Percentiles rank a stretch among this genome's conserved stretches.
phyloP scores from a whole-genome alignment of 2,797 vertebrate genomes.

The Girardinus metallicus region DNA sequence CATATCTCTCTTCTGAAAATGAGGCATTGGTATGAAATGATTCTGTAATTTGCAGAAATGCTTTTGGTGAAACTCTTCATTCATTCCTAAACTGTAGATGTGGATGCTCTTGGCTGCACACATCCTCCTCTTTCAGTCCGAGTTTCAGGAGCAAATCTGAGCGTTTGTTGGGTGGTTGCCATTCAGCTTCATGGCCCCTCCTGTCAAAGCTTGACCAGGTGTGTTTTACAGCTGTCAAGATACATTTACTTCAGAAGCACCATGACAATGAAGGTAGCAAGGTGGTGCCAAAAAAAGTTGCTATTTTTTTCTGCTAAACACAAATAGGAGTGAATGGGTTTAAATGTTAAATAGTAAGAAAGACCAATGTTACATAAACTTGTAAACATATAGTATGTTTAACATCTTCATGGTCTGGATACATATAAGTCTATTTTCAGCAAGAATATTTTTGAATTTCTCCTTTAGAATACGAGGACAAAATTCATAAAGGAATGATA shows the following conservation, averaged over 20 bases:
- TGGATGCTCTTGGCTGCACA: background rate
- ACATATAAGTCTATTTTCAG: background rate
- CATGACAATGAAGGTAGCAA: slow-evolving; percentile 30
- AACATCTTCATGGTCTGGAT: background rate
- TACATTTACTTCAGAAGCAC: slow-evolving; percentile 15
- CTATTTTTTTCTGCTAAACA: slow-evolving; percentile 15
- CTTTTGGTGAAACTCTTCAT: background rate
- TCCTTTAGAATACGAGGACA: background rate
- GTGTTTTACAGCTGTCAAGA: slow-evolving; percentile 54
- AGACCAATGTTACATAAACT: background rate
- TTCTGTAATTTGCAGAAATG: background rate
- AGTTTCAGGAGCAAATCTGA: slow-evolving; percentile 21
- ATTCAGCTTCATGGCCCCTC: slow-evolving; percentile 20
- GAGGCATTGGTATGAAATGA: background rate
- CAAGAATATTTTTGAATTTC: background rate
- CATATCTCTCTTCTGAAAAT: background rate
- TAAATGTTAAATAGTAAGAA: background rate
- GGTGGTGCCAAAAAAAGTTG: background rate
- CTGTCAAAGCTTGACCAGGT: slow-evolving; percentile 53
- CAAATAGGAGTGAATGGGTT: background rate
- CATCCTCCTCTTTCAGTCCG: background rate
- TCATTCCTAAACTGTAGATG: background rate
- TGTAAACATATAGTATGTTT: background rate
- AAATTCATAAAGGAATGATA: background rate
- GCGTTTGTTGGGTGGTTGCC: slow-evolving; percentile 6